Percentiles rank a stretch among this genome's conserved stretches.
phyloP scores from a whole-genome alignment of 2,113 vertebrate genomes.

The Catharus bicknelli region DNA sequence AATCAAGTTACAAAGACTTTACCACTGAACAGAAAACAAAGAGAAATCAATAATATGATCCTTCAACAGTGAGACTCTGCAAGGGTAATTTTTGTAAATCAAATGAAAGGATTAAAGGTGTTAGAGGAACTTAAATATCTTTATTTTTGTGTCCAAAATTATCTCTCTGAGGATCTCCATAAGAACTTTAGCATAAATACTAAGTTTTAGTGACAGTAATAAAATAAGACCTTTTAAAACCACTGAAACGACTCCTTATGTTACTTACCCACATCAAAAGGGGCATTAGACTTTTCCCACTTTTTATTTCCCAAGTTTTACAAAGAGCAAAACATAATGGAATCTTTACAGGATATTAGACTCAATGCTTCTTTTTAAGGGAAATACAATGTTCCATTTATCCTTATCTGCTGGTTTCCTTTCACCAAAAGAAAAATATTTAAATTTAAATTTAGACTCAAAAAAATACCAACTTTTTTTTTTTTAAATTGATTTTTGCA shows the following conservation, averaged over 20 bases:
- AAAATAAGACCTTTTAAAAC: background rate
- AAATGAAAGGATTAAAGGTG: slow-evolving; percentile 14
- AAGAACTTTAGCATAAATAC: background rate
- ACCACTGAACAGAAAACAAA: background rate
- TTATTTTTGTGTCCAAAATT: background rate
- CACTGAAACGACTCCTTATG: background rate
- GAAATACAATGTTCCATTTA: background rate
- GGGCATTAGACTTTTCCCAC: background rate
- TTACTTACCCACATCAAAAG: background rate
- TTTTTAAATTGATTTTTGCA: background rate
- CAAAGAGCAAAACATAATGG: background rate
- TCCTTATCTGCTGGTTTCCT: background rate
- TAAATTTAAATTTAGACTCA: background rate
- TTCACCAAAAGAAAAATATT: background rate
- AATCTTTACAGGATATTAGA: background rate
- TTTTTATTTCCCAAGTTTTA: background rate
- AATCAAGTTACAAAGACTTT: background rate
- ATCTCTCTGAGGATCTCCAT: background rate
- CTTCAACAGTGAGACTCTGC: background rate
- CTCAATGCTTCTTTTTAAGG: background rate
- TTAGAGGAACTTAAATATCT: background rate
- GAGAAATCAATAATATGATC: background rate
- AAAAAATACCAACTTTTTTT: background rate
- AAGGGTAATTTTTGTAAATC: background rate
- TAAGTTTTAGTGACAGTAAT: background rate